Conservation (phyloP, 2,797 vertebrate genomes). For the Pyrocephalus nanus region DNA sequence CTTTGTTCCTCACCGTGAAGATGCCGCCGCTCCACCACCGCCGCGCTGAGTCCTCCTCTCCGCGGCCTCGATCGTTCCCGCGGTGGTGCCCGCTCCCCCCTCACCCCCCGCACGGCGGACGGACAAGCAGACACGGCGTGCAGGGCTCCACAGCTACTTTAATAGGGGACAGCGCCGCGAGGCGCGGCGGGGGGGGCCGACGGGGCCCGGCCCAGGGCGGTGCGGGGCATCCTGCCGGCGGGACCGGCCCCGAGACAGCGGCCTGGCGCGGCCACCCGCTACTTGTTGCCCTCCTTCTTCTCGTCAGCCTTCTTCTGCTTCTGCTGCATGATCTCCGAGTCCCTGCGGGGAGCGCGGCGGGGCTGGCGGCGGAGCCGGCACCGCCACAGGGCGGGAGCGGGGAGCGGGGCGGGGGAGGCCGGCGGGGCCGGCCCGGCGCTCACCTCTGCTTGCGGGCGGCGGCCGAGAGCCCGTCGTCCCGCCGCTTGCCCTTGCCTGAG, state of each 20-base stretch:
- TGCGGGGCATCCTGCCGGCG: not conserved
- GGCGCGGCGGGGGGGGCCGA: not conserved
- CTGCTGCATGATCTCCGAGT: slow-evolving; percentile 96
- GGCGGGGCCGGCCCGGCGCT: not conserved
- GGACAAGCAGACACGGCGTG: not conserved
- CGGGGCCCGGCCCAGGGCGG: not conserved
- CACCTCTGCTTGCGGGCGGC: slow-evolving; percentile 92
- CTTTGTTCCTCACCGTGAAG: not conserved
- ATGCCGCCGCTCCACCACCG: not conserved
- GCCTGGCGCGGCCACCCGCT: slow-evolving; percentile 45
- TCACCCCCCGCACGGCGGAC: not conserved
- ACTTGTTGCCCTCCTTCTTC: slow-evolving; percentile 81
- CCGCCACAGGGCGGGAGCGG: not conserved
- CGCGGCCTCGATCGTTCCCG: not conserved
- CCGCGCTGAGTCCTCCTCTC: not conserved
- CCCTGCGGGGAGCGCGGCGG: slow-evolving; percentile 74
- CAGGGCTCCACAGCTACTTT: slow-evolving; percentile 42
- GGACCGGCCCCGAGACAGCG: not conserved
- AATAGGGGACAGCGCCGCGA: not conserved
- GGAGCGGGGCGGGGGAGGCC: not conserved
- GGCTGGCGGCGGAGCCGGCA: slow-evolving; percentile 30
- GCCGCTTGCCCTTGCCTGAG: slow-evolving; percentile 82
- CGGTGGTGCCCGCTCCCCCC: not conserved
- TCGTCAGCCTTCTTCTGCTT: slow-evolving; percentile 88
- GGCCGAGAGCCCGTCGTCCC: slow-evolving; percentile 89